Percentiles rank a stretch among this genome's conserved stretches.
phyloP scores from a whole-genome alignment of 2,797 vertebrate genomes.

The Sebastes matsubarae region DNA sequence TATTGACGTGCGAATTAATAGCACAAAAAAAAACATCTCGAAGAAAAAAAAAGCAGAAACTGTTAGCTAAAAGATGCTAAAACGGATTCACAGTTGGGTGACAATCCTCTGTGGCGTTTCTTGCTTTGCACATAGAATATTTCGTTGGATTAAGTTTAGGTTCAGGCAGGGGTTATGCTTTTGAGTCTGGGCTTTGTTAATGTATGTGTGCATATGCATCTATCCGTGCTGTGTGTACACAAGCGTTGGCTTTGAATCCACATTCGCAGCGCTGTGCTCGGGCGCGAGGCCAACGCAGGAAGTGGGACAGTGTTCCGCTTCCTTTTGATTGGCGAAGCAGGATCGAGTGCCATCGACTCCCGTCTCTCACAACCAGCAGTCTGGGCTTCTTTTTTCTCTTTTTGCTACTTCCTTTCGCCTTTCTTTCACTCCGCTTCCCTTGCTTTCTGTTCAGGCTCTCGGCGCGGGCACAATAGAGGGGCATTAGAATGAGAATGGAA shows the following conservation, averaged over 20 bases:
- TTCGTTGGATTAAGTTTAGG: neutral
- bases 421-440: slow-evolving; percentile 24
- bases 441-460: slow-evolving; percentile 41
- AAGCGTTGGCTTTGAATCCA: slow-evolving; percentile 15
- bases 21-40: no score
- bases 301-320: slow-evolving; percentile 49
- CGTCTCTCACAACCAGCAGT: slow-evolving; percentile 26
- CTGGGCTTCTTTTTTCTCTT: slow-evolving; percentile 2
- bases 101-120: no score
- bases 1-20: no score
- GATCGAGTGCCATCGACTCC: slow-evolving; percentile 54
- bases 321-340: slow-evolving; percentile 59
- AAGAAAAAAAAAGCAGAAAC: neutral
- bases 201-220: neutral
- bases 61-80: neutral
- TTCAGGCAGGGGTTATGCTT: neutral
- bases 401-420: slow-evolving; percentile 18
- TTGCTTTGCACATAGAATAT: neutral
- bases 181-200: neutral
- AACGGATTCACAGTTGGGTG: neutral
- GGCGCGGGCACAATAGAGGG: slow-evolving; percentile 36
- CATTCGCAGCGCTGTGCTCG: slow-evolving; percentile 11
- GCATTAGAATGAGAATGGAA: slow-evolving; percentile 59
- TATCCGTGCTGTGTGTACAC: neutral
- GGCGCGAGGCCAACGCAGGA: slow-evolving; percentile 57